Percentiles rank a stretch among this genome's conserved stretches.
These are phyloP conservation scores for Scelioninae gen. 1 DNA, from an alignment of 2,888 invertebrate genomes.

Conservation along the genomic window DNA sequence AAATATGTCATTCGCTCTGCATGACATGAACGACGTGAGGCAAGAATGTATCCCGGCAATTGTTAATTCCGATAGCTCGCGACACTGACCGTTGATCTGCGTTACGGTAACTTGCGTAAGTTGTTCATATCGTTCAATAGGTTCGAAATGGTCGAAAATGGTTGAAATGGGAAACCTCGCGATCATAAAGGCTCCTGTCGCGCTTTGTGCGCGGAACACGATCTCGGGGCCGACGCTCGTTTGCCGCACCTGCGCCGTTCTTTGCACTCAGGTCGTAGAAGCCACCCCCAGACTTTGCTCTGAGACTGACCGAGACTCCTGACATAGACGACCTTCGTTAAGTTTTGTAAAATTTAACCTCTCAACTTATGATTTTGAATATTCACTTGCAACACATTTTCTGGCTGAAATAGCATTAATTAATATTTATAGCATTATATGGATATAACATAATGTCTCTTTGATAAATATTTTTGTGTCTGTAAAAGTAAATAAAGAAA, in stretches of 20 bases:
- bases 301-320: slow-evolving; percentile 45
- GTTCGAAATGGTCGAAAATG: slow-evolving; percentile 14
- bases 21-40: slow-evolving; percentile 14
- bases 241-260: slow-evolving; percentile 66
- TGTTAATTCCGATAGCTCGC: slow-evolving; percentile 8
- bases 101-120: slow-evolving; percentile 40
- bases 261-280: slow-evolving; percentile 45
- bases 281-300: slow-evolving; percentile 52
- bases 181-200: slow-evolving; percentile 77
- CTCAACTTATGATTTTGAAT: background rate
- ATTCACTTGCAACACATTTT: background rate
- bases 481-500: too few relatives aligned
- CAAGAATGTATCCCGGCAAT: background rate
- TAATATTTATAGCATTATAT: background rate
- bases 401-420: background rate
- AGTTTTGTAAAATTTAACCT: slow-evolving; percentile 1
- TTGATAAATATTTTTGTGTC: too few relatives aligned
- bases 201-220: slow-evolving; percentile 74
- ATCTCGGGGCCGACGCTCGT: slow-evolving; percentile 74
- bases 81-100: slow-evolving; percentile 28
- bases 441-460: too few relatives aligned
- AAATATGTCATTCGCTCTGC: slow-evolving; percentile 30
- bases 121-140: slow-evolving; percentile 24
- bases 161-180: slow-evolving; percentile 71
- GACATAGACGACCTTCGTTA: slow-evolving; percentile 29